Conservation (phyloP, 2,113 vertebrate genomes). For the Rhinopomastus cyanomelas region DNA sequence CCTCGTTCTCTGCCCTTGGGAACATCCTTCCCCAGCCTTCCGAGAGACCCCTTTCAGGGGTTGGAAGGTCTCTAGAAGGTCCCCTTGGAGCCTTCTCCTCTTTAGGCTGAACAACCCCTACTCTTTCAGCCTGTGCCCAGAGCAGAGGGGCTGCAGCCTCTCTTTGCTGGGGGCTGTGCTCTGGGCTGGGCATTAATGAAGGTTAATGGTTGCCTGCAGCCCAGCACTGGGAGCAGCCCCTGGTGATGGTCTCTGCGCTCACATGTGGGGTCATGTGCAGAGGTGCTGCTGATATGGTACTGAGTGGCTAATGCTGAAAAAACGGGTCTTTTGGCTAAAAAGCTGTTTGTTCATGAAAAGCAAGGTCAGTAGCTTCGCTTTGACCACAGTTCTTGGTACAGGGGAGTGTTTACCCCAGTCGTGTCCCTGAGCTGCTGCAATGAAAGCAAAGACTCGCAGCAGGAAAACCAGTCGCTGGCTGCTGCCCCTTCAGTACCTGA, state of each 20-base stretch:
- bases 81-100: too few relatives aligned
- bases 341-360: not conserved
- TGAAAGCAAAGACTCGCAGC: not conserved
- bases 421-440: not conserved
- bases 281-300: not conserved
- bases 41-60: too few relatives aligned
- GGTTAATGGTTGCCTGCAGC: not conserved
- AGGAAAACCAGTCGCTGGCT: not conserved
- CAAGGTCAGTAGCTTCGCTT: not conserved
- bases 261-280: rapidly evolving
- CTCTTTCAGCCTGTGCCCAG: too few relatives aligned
- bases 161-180: not conserved
- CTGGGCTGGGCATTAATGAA: not conserved
- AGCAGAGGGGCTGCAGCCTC: too few relatives aligned
- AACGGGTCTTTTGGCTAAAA: not conserved
- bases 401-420: not conserved
- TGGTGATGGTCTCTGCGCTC: not conserved
- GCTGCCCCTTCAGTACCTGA: not conserved
- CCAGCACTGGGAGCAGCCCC: rapidly evolving
- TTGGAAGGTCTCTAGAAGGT: too few relatives aligned
- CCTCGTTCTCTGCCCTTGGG: too few relatives aligned
- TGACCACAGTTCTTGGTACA: rapidly evolving
- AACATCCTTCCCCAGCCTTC: too few relatives aligned
- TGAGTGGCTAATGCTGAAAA: not conserved
- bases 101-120: too few relatives aligned